Percentiles rank a stretch among this genome's conserved stretches.
Evolutionary conservation across 2,888 invertebrate species (phyloP).

Genomic region (Andrena flavipes): DNA sequence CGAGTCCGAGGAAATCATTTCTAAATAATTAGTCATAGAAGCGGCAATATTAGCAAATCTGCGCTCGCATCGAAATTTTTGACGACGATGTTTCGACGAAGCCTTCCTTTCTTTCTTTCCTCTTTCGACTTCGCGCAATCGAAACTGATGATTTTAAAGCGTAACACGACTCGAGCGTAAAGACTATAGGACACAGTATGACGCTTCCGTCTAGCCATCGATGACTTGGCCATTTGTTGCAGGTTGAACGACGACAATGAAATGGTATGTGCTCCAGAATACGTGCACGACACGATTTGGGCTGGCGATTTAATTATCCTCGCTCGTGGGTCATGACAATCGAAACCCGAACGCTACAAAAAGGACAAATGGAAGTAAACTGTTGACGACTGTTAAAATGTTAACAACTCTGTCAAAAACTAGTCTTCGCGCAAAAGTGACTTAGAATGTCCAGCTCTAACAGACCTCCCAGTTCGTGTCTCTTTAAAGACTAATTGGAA

Average conservation of each 20-base stretch:
- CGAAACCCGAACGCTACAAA: background rate
- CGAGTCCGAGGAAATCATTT: too few species aligned
- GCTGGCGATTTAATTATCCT: conserved; percentile 41
- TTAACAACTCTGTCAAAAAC: background rate
- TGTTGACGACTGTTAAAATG: background rate
- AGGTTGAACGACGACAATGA: conserved; percentile 20
- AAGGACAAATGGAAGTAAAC: background rate
- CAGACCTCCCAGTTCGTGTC: background rate
- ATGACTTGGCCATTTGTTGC: conserved; percentile 25
- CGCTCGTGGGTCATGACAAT: conserved; percentile 21
- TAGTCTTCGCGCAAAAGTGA: background rate
- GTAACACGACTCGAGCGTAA: conserved; percentile 44
- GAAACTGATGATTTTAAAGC: conserved; percentile 37
- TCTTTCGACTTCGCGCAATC: conserved; percentile 22
- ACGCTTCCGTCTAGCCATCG: conserved; percentile 27
- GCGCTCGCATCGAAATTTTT: too few species aligned
- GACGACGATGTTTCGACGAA: too few species aligned
- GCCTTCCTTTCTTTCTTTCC: background rate
- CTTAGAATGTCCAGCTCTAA: background rate
- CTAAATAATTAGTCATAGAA: too few species aligned
- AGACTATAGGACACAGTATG: conserved; percentile 14
- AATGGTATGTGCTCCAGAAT: conserved; percentile 19
- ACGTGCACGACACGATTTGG: conserved; percentile 60
- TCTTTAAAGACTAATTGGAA: background rate
- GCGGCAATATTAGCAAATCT: too few species aligned